Base-by-base conservation (phyloP, 1,140 invertebrate genomes). In the Cephus cinctus region DNA sequence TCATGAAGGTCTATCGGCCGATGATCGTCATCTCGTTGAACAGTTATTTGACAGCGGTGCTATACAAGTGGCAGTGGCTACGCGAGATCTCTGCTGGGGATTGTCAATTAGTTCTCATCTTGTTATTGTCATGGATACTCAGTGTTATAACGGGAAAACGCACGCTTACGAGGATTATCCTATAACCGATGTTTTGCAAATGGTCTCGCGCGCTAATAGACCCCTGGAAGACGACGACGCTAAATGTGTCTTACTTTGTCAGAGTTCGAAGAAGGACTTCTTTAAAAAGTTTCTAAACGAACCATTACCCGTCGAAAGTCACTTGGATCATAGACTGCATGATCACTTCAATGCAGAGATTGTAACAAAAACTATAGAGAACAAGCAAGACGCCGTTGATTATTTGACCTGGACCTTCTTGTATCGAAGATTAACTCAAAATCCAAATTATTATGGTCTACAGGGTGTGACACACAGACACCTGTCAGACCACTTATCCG, bases 281-380 rank as follows among this genome's bases (percentile, higher is more conserved):
- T 98, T 96, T 77, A 98, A 98, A 67, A 99, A 99, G 72, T 97
- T 99, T 68, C 78, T 99, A 9, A 97, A 95, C 70, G 97, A 99
- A 71, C 95, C 96, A 4, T 71, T 99, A 23, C 97, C 97, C 1
- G 89, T 98, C n/a, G 96, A 98, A 77, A 96, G 92, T 54, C 94
- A 98, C 77, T 77, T 98, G 57, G 96, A 99, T 79, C 96, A 98
- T 65, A 85, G 92, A 55, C 80, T 99, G 2, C 97, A 99, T 73
- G 97, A 99, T 80, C 98, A 99, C 76, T 98, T 99, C 71, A 99
- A 99, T 79, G 96, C 98, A 0, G 98, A 99, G 78, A 97, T 99
- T 43, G 96, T 99, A 0, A 99, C 97, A 1, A 98, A 98, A 78
- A 99, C 96, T 0, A 97, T 99, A 67, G 97, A 99, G 74, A 99